Conservation (phyloP, 2,797 vertebrate species). For the Smutsia temminckii region DNA sequence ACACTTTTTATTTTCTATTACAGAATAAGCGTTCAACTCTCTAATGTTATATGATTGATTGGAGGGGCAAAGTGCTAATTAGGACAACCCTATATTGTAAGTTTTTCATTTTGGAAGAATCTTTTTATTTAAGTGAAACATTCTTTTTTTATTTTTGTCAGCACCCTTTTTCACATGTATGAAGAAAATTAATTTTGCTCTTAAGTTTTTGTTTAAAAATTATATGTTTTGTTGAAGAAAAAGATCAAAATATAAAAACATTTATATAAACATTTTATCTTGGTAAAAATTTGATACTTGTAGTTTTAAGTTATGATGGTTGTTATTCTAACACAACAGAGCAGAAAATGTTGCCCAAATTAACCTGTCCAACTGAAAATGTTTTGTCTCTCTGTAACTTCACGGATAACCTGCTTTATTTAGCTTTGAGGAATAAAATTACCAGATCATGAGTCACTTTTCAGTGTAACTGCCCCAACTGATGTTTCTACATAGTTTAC, state of each 20-base stretch:
- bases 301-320: conserved; percentile 19
- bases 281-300: background rate
- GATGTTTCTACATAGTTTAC: background rate
- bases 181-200: conserved; percentile 34
- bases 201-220: conserved; percentile 31
- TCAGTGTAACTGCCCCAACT: background rate
- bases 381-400: conserved; percentile 27
- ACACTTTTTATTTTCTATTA: background rate
- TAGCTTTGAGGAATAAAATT: conserved; percentile 22
- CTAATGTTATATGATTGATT: background rate
- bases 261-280: conserved; percentile 26
- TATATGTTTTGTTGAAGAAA: background rate
- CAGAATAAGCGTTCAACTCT: background rate
- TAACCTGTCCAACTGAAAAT: conserved; percentile 41
- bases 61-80: background rate
- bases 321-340: background rate
- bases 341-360: background rate
- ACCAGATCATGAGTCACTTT: conserved; percentile 4
- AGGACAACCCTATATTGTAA: background rate
- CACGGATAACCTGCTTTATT: conserved; percentile 39
- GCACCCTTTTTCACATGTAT: background rate
- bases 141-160: conserved; percentile 16
- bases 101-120: conserved; percentile 25
- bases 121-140: conserved; percentile 9
- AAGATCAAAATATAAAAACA: background rate